Base-by-base conservation (phyloP, 2,888 invertebrate species). In the Atethmia centrago region DNA sequence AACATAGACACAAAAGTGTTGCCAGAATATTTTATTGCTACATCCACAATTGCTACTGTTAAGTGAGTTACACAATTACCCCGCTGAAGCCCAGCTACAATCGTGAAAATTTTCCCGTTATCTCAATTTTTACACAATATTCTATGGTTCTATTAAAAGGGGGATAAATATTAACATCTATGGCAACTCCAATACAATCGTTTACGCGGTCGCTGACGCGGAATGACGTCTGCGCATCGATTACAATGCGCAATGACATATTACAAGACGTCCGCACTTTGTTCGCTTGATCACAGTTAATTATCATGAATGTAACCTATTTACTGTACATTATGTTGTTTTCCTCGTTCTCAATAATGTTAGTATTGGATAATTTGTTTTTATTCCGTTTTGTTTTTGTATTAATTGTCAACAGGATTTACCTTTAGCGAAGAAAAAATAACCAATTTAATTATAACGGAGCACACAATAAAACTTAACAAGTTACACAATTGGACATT, bases 221-320 rank as follows among this genome's bases (percentile, higher is more conserved):
- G 0, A 25, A 9, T 80, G 80, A 76, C 84, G 73, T 83, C 70
- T 83, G 21, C 68, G 64, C 70, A 68, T 71, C 64, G 45, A 70
- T 79, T 71, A 79, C 61, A 56, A 64, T 67, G 59, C 49, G 58
- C 67, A 58, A 31, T 74, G 77, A 67, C 76, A 49, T 51, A 69
- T n/a, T 51, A 10, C n/a, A 28, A 70, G 49, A 65, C 9, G 14
- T 36, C 40, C 71, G 36, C 42, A 63, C 40, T 58, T 59, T 69
- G 62, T 72, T 67, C 64, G 25, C 36, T 69, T 56, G 78, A 71
- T 45, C 40, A 51, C 21, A 21, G n/a, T n/a, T 65, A 56, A 51
- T 51, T 61, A 69, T 42, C 31, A 61, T 31, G 19, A 40, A 53
- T 36, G 28, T 69, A 25, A 69, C 31, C 58, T 53, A 40, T 66